Evolutionary conservation across 2,888 invertebrate species (phyloP), one percentile per base, ranked within the genome.

Genomic region (Brachyptera risi): DNA sequence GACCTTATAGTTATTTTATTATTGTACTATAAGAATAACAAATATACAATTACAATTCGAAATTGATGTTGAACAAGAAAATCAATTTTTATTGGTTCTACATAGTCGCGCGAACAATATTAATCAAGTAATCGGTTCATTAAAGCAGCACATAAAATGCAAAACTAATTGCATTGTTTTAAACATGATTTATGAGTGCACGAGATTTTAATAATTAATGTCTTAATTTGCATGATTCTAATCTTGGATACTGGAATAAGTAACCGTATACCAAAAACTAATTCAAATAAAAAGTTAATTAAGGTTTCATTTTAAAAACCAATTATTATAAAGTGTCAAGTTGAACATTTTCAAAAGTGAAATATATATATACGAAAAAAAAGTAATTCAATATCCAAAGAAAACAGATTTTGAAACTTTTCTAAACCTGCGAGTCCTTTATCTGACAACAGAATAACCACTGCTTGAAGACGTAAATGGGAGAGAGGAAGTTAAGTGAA

Each of bases 151-250:
- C 23, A 21, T 47, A 24, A 47, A 47, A 47, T n/a, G 47, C 24
- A 31, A 11, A 11, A 31, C 5, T 47, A 47, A 47, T 47, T 47
- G 47, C 47, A 23, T 47, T 31, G 31, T 31, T 47, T 21, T 17
- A 21, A 47, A 47, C 47, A 24, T 47, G 47, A 47, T 47, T 47
- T 47, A 47, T 47, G 23, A 47, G 24, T 24, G 24, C 21, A 24
- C 24, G 21, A 47, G 24, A 24, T 47, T 23, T 47, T 47, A 47
- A 47, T 23, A 21, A 47, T 23, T 47, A 47, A 47, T 47, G 47
- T 24, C 21, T 47, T 47, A 21, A 47, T 47, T 47, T 47, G 24
- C 47, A 47, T 47, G 47, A 47, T 47, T 47, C 24, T 47, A 42
- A 47, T 47, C 47, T n/a, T n/a, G 47, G 24, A 47, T 21, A 47